Evolutionary conservation across 2,797 vertebrate species (phyloP), one percentile per base, ranked within the genome.

Genomic region (Gymnopithys bicolor): DNA sequence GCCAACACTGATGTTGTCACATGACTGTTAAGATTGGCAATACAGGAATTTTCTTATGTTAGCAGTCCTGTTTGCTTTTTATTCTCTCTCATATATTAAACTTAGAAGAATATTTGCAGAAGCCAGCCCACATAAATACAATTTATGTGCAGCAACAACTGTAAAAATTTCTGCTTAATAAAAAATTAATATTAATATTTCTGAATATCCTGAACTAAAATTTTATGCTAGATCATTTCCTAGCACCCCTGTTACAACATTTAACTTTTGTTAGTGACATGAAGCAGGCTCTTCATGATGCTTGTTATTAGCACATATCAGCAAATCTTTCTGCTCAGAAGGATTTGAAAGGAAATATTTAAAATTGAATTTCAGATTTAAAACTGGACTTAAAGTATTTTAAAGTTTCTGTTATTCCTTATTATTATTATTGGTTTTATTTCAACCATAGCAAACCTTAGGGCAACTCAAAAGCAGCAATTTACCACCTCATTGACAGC

Each of bases 251-350:
- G 11, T 3, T 70, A 43, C 11, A 37, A 37, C 37, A 37, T 37
- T 37, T 74, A 52, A 17, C 75, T 71, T 55, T 55, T 60, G 17
- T 74, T 90, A 71, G 46, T 79, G 46, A 56, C 67, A 76, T 58
- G 53, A 79, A 94, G 41, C 73, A 93, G 78, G 66, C 37, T 77
- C 51, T 92, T 95, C 49, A n/a, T 68, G 37, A 51, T 90, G 43
- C 51, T 89, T 83, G 21, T 62, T 83, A 51, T 33, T 49, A 60
- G 48, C 33, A 67, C 19, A 10, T 66, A 91, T 49, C 49, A 71
- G 30, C 45, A 96, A 88, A 87, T 55, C 37, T 91, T 93, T 95
- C 68, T 80, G 32, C 56, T 90, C 89, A 93, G 62, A 89, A 88
- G 94, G 87, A 92, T 64, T 62, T 68, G 89, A 84, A 95, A 80